Evolutionary conservation across 2,113 vertebrate species (phyloP), one percentile per base, ranked within the genome.

Genomic region (Gracilinanus agilis): DNA sequence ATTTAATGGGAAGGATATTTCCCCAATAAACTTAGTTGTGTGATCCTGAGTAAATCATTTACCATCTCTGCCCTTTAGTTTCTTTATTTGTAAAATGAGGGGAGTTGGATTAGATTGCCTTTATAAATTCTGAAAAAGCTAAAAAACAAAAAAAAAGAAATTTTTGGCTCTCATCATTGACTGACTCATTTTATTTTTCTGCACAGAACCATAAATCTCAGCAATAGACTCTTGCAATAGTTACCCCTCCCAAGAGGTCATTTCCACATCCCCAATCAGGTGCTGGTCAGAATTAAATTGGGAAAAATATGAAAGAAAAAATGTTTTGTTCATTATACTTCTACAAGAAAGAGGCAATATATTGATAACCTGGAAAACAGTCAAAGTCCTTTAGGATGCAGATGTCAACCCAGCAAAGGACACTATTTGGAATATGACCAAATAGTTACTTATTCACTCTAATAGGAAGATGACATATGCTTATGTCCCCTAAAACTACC

Each of bases 301-400:
- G 44, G 9, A 2, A n/a, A 83, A 83, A 40, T 83, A 83, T 90
- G 90, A 89, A 90, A 94, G 1, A 90, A 94, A 75, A 83, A 83
- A 58, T 10, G 0, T 58, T 90, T 91, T 90, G 75, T 3, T 54
- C 49, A 92, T 67, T 67, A 53, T 40, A 27, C 16, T 90, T 49
- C 54, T 90, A 92, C 19, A 3, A 90, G 19, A 90, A 94, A 89
- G 94, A 4, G 19, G 89, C 90, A n/a, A n/a, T n/a, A n/a, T 95
- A 95, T 93, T 94, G 94, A 95, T 95, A 96, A 89, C 2, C 44
- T 94, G 67, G 67, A 83, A 97, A 96, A 91, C 93, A 91, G 95
- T 49, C 29, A 95, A 96, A 94, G 55, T 88, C 91, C 91, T 67
- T 95, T 44, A 49, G 88, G 53, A 92, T 83, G 53, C 16, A 92